Evolutionary conservation across 2,113 vertebrate species (phyloP).

Genomic region (Pangasianodon gigas): DNA sequence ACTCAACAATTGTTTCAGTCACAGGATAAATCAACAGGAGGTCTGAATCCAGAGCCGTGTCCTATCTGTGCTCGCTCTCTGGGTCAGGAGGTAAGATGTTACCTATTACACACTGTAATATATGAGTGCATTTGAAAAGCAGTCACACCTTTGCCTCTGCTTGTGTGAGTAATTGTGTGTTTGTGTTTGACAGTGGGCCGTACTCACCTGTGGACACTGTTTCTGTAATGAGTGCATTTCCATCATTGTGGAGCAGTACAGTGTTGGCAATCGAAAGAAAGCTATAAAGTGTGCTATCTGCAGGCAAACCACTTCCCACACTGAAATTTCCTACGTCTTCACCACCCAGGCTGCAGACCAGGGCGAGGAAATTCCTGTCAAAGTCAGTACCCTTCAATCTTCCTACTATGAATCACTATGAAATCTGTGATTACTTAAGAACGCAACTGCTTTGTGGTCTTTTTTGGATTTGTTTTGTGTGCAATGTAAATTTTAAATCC

Average conservation of each 20-base stretch:
- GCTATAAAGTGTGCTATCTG: constrained; percentile 97
- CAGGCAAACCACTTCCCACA: constrained; percentile 91
- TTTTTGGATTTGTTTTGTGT: neutral
- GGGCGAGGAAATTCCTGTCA: constrained; percentile 91
- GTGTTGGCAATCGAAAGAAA: constrained; percentile 84
- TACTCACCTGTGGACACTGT: constrained; percentile 95
- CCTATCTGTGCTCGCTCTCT: constrained; percentile 93
- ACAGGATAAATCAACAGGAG: constrained; percentile 92
- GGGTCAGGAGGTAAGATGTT: constrained; percentile 84
- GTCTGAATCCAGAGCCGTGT: constrained; percentile 94
- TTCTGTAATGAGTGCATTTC: constrained; percentile 95
- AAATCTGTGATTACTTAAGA: neutral
- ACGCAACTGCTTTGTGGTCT: neutral
- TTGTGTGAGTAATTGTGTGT: constrained; percentile 3
- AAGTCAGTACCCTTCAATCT: constrained; percentile 69
- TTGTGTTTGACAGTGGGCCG: constrained; percentile 86
- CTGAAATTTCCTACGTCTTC: constrained; percentile 97
- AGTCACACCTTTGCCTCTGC: neutral
- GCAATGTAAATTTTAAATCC: neutral
- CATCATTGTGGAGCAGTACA: constrained; percentile 96
- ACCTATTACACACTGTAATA: neutral
- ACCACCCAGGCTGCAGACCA: constrained; percentile 84
- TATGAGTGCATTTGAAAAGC: neutral
- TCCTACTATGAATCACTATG: neutral
- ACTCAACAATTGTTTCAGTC: constrained; percentile 74